Conservation (phyloP, 2,797 vertebrate genomes). For the Cryptoprocta ferox region DNA sequence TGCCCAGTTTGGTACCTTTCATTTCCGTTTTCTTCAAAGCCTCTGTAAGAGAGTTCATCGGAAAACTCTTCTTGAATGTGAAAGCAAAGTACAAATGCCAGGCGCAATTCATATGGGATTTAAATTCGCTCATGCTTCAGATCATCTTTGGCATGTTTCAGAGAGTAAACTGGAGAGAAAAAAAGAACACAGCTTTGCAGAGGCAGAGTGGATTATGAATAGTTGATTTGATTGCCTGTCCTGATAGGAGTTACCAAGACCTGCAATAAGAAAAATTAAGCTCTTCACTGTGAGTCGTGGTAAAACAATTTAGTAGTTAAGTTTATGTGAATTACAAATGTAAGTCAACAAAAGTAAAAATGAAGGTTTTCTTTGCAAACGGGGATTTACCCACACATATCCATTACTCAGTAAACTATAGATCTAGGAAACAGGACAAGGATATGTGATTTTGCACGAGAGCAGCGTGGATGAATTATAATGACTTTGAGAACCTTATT, state of each 20-base stretch:
- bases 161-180: background rate
- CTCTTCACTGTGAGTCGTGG: background rate
- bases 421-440: background rate
- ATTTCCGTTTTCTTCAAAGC: background rate
- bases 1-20: background rate
- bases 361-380: background rate
- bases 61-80: background rate
- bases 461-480: conserved; percentile 24
- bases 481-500: background rate
- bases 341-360: conserved; percentile 8
- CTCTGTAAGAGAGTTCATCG: background rate
- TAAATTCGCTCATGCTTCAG: background rate
- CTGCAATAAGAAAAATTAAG: conserved; percentile 11
- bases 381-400: background rate
- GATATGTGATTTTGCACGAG: background rate
- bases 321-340: background rate
- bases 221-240: background rate
- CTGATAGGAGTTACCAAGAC: background rate
- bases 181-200: background rate
- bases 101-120: background rate
- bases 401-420: background rate
- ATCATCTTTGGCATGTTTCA: background rate
- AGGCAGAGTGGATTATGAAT: background rate
- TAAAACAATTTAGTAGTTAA: background rate
- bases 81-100: background rate